A percentile compares a stretch with the other conserved stretches of the same genome.
Conservation (phyloP, 2,113 vertebrate species). For the Nymphicus hollandicus region DNA sequence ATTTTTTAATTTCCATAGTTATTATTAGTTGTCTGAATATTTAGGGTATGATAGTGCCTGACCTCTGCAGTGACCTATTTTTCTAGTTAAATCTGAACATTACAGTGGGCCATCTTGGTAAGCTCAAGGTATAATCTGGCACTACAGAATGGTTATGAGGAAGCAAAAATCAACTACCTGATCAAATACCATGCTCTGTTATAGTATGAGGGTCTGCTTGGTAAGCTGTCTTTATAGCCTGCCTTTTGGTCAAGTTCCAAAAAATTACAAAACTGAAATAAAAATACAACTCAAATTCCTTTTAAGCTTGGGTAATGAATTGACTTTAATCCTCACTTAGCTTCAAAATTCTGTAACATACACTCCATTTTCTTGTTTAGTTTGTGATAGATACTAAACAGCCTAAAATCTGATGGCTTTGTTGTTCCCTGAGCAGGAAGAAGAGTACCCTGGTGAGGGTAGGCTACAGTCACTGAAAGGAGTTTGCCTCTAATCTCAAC, state of each 20-base stretch:
- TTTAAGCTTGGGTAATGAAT: neutral
- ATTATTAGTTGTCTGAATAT: neutral
- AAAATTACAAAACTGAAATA: neutral
- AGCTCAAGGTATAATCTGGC: neutral
- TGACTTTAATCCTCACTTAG: neutral
- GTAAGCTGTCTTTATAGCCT: neutral
- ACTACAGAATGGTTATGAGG: neutral
- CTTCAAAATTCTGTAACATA: neutral
- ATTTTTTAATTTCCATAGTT: neutral
- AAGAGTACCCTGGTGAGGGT: neutral
- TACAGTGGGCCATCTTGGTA: neutral
- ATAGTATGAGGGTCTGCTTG: neutral
- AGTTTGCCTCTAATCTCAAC: neutral
- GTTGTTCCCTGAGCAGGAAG: neutral
- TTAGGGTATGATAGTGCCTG: neutral
- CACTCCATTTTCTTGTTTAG: neutral
- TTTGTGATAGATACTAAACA: neutral
- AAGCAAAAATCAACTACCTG: neutral
- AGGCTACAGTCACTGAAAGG: neutral
- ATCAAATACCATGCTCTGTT: neutral
- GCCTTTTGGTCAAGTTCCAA: neutral
- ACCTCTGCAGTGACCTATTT: neutral
- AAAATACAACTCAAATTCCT: neutral
- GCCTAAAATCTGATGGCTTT: neutral
- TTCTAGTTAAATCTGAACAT: neutral